Evolutionary conservation across 2,113 vertebrate species (phyloP), one percentile per base, ranked within the genome.

Genomic region (Hepsetus odoe): DNA sequence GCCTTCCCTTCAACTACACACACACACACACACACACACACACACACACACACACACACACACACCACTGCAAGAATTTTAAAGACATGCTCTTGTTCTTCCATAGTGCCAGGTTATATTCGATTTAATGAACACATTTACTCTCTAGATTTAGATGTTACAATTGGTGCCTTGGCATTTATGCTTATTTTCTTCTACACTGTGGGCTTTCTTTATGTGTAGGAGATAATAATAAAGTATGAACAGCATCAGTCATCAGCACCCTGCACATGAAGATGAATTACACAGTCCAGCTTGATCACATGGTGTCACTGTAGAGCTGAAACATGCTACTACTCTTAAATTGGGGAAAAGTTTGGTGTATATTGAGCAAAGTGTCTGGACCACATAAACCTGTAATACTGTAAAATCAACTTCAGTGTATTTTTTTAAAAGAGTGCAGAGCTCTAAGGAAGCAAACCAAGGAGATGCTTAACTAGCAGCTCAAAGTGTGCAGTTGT

Each of bases 1-100:
- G 94, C 91, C 89, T 95, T 97, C 46, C 92, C 86, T 46, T 97
- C 96, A 77, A 94, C 96, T 86, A 88, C 26, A 67, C 6, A 53
- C 35, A 35, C n/a, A 55, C 26, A 62, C 16, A 74, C 18, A 66
- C 42, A 66, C 53, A 61, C 62, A 70, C 33, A 75, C 9, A 71
- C 53, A 80, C 55, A 58, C 56, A 67, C 53, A 67, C 58, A 55
- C 56, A 66, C 40, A 61, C 62, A 70, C 33, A 75, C 9, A 71
- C 53, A 80, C 55, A 58, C 56, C 59, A 40, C 58, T 46, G 42
- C 56, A 66, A 42, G 38, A 67, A 20, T 10, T 1, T 24, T 55
- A 55, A 20, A 53, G 20, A 24, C 7, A 24, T 22, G 51, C 11
- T 59, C 22, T 40, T 5, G 33, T 22, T 59, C 13, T 55, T 55